A percentile compares a stretch with the other conserved stretches of the same genome.
Evolutionary conservation across 2,113 vertebrate species (phyloP).

Genomic region (Callaeas wilsoni): DNA sequence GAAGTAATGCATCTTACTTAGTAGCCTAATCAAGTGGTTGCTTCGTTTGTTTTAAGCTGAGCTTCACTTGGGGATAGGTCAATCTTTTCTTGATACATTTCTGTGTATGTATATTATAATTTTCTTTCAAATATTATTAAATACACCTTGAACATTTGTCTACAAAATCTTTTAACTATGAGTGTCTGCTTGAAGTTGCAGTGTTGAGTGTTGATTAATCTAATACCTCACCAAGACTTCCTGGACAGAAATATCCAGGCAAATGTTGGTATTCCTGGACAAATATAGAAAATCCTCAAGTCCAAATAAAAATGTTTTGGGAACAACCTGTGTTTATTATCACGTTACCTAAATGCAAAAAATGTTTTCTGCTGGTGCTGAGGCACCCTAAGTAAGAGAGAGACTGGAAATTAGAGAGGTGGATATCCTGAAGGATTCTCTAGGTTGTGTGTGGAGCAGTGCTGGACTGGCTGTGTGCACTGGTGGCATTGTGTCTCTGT

Average conservation of each 20-base stretch:
- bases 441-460: neutral
- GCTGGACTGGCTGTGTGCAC: neutral
- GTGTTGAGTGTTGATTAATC: neutral
- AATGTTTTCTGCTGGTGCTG: neutral
- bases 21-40: neutral
- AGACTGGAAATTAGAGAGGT: neutral
- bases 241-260: neutral
- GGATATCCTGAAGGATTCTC: neutral
- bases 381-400: neutral
- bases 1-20: neutral
- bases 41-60: neutral
- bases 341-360: neutral
- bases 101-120: neutral
- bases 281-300: neutral
- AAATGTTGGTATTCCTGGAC: neutral
- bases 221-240: neutral
- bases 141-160: neutral
- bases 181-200: neutral
- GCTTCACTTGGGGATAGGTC: neutral
- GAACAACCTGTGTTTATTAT: neutral
- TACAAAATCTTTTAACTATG: neutral
- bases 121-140: neutral
- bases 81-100: neutral
- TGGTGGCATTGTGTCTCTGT: neutral
- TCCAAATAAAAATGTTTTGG: neutral